Conservation (phyloP, 1,140 invertebrate genomes). For the Pygmarrhopalites habei region DNA sequence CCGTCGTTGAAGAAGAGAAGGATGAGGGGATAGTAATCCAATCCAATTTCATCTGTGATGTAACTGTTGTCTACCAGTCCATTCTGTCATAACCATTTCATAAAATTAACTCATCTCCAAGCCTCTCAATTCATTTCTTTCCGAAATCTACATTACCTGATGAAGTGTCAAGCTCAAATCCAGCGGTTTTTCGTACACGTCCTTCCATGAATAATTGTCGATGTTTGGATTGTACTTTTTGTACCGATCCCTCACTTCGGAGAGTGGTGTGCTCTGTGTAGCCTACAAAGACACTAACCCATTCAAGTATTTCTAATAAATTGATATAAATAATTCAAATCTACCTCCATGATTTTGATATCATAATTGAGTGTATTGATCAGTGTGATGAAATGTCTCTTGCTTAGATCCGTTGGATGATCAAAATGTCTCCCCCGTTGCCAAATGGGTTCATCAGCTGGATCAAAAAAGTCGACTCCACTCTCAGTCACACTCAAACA, state of each 20-base stretch:
- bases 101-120: no score
- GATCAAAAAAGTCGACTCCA: not conserved
- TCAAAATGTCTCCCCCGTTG: not conserved
- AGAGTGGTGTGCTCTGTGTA: conserved; percentile 4
- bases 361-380: conserved; percentile 25
- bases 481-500: no score
- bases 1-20: conserved; percentile 24
- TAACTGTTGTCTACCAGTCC: conserved; percentile 13
- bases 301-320: not conserved
- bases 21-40: conserved; percentile 19
- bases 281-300: conserved; percentile 5
- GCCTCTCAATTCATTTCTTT: no score
- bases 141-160: no score
- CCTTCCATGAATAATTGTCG: conserved; percentile 21
- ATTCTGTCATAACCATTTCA: conserved; percentile 12
- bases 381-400: conserved; percentile 17
- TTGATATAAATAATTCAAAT: not conserved
- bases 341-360: conserved; percentile 19
- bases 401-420: not conserved
- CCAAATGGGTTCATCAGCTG: conserved; percentile 3
- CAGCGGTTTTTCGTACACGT: conserved; percentile 19
- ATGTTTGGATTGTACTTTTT: conserved; percentile 11
- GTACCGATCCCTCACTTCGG: conserved; percentile 3
- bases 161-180: conserved; percentile 2
- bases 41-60: conserved; percentile 14